A percentile compares a stretch with the other conserved stretches of the same genome.
These are phyloP conservation scores for Drosophila nikananu DNA, from an alignment of 1,140 invertebrate species.

Conservation along the genomic window DNA sequence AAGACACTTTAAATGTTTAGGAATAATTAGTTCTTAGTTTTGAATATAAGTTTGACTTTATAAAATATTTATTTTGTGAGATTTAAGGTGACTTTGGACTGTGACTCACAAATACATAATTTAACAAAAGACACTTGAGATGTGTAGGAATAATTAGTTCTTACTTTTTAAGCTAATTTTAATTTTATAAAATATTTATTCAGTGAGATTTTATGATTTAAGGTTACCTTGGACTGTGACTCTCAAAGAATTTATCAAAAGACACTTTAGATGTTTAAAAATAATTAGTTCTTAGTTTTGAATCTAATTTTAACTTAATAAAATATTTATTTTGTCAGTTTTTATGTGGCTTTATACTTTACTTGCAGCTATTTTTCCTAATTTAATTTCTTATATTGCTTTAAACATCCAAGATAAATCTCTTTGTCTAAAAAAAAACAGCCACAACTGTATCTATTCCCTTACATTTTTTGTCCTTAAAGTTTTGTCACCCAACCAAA, in stretches of 20 bases:
- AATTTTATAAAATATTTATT: too few species aligned
- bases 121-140: too few species aligned
- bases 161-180: too few species aligned
- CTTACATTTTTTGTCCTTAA: conserved; percentile 39
- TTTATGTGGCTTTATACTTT: not conserved
- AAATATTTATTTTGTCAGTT: too few species aligned
- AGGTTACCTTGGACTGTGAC: not conserved
- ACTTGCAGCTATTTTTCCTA: not conserved
- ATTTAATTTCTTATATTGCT: not conserved
- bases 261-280: not conserved
- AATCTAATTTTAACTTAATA: not conserved
- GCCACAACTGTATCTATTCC: conserved; percentile 12
- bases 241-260: not conserved
- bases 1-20: not conserved
- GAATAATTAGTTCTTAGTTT: not conserved
- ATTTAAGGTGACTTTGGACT: too few species aligned
- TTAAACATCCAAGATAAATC: not conserved
- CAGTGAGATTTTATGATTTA: too few species aligned
- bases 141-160: too few species aligned
- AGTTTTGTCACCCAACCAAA: conserved; percentile 59
- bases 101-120: not conserved
- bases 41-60: not conserved
- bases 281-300: not conserved
- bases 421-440: not conserved
- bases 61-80: too few species aligned